Evolutionary conservation across 2,797 vertebrate genomes (phyloP).

Genomic region (Rhinichthys osculus): DNA sequence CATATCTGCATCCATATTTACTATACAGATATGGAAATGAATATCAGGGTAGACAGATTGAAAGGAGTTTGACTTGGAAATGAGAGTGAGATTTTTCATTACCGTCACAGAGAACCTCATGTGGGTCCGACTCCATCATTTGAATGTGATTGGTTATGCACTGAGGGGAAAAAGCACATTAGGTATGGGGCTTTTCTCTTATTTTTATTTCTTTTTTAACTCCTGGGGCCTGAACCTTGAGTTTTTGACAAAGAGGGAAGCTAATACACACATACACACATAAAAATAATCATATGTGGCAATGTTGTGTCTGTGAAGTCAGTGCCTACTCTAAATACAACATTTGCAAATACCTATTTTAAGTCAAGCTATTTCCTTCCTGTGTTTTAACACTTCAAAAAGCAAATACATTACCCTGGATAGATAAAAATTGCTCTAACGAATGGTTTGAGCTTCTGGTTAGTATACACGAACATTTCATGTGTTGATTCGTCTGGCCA

Average conservation of each 20-base stretch:
- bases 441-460: conserved; percentile 25
- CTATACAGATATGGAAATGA: conserved; percentile 46
- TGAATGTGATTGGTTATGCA: conserved; percentile 60
- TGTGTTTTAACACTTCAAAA: conserved; percentile 33
- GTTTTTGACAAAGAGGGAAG: conserved; percentile 23
- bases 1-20: conserved; percentile 42
- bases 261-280: conserved; percentile 29
- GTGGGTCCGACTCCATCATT: conserved; percentile 57
- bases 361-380: conserved; percentile 1
- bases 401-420: background rate
- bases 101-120: conserved; percentile 50
- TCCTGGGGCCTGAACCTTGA: conserved; percentile 48
- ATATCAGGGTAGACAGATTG: conserved; percentile 42
- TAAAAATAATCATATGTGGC: conserved; percentile 33
- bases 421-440: background rate
- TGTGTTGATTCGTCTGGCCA: conserved; percentile 60
- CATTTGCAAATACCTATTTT: conserved; percentile 14
- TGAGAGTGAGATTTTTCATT: conserved; percentile 54
- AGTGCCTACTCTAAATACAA: background rate
- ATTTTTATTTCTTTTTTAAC: conserved; percentile 48
- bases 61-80: conserved; percentile 59
- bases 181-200: conserved; percentile 58
- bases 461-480: conserved; percentile 33
- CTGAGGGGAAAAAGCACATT: conserved; percentile 55
- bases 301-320: conserved; percentile 17